Conservation (phyloP, 2,888 invertebrate genomes). For the Acrobasis consociella region DNA sequence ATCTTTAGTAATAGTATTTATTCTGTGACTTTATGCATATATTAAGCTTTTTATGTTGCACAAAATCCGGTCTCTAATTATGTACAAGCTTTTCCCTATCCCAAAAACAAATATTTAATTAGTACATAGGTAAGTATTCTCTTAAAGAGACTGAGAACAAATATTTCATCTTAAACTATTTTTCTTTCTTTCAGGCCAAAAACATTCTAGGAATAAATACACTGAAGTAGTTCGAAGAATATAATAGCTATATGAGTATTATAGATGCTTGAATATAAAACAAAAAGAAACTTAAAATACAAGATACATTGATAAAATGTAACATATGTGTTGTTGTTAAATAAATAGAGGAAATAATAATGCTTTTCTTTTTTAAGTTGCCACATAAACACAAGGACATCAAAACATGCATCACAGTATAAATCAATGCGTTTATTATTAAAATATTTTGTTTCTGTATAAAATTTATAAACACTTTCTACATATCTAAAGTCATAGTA, state of each 20-base stretch:
- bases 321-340: conserved; percentile 32
- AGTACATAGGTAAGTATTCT: neutral
- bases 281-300: conserved; percentile 14
- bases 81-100: too few species aligned
- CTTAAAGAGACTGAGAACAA: neutral
- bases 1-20: too few species aligned
- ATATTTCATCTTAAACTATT: neutral
- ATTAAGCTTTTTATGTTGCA: too few species aligned
- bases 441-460: conserved; percentile 59
- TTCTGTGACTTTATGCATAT: too few species aligned
- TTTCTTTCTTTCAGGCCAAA: conserved; percentile 65
- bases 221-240: conserved; percentile 49
- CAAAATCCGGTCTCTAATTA: too few species aligned
- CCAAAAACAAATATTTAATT: neutral
- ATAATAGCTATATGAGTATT: conserved; percentile 21
- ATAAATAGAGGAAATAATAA: conserved; percentile 32
- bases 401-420: conserved; percentile 42
- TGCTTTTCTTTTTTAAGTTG: conserved; percentile 16
- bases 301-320: conserved; percentile 19
- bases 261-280: conserved; percentile 17
- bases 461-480: conserved; percentile 60
- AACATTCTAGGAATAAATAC: conserved; percentile 75
- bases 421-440: conserved; percentile 53
- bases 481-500: conserved; percentile 35
- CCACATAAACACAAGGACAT: conserved; percentile 29